These are phyloP conservation scores for Ciconia maguari DNA, from an alignment of 2,113 vertebrate species.

Conservation along the genomic window DNA sequence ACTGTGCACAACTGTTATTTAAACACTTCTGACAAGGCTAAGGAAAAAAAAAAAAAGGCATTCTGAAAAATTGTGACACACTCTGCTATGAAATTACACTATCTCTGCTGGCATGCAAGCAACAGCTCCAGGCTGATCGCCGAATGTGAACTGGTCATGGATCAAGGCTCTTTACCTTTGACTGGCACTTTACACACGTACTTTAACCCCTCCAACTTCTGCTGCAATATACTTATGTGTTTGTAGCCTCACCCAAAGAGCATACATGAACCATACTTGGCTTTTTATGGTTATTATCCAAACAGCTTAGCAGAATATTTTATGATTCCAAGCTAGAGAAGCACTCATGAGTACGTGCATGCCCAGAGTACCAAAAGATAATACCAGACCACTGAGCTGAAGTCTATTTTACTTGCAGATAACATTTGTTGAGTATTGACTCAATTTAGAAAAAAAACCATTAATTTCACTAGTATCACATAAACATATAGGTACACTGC, in stretches of 20 bases:
- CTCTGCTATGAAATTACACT: neutral
- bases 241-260: neutral
- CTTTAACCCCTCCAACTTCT: neutral
- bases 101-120: neutral
- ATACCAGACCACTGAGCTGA: neutral
- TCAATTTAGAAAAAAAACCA: neutral
- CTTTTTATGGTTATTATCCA: neutral
- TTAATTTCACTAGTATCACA: neutral
- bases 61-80: slow-evolving; percentile 24
- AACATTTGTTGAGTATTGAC: neutral
- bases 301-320: neutral
- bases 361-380: neutral
- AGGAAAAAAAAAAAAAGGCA: neutral
- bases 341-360: neutral
- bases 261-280: neutral
- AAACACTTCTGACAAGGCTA: slow-evolving; percentile 8
- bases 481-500: accelerated
- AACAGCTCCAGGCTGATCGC: neutral
- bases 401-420: neutral
- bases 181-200: neutral
- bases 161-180: slow-evolving; percentile 15
- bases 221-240: neutral
- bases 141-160: neutral
- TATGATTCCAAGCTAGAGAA: neutral
- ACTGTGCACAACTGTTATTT: neutral